Evolutionary conservation across 1,140 invertebrate genomes (phyloP).

Genomic region (Ylistrum balloti): DNA sequence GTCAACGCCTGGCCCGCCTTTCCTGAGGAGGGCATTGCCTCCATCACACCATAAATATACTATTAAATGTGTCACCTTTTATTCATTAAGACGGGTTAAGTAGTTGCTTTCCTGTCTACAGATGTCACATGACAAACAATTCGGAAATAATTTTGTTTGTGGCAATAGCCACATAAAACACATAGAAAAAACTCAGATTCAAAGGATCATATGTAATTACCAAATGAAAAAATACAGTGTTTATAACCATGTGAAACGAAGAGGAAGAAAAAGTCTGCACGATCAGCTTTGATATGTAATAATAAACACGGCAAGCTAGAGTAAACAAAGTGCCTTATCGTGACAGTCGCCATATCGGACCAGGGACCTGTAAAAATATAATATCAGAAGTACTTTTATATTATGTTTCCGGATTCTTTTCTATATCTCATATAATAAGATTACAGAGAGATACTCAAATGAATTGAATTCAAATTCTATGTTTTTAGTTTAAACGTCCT

Average conservation of each 20-base stretch:
- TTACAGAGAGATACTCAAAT: no score
- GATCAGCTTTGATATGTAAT: slow-evolving; percentile 24
- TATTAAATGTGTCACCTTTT: slow-evolving; percentile 10
- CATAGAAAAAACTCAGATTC: not conserved
- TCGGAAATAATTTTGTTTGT: slow-evolving; percentile 10
- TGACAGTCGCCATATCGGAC: not conserved
- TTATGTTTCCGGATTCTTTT: no score
- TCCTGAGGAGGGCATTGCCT: not conserved
- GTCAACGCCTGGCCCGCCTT: not conserved
- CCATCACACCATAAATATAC: not conserved
- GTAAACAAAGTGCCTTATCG: not conserved
- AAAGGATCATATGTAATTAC: not conserved
- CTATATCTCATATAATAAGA: no score
- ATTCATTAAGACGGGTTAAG: slow-evolving; percentile 26
- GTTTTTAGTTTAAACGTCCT: no score
- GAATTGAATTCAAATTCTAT: no score
- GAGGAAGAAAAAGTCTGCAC: not conserved
- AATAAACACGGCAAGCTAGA: not conserved
- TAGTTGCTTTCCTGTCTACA: not conserved
- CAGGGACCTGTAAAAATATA: not conserved
- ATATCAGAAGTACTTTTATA: no score
- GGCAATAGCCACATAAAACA: slow-evolving; percentile 28
- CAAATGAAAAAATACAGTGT: not conserved
- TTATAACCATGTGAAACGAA: slow-evolving; percentile 7
- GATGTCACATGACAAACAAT: not conserved